Conservation (phyloP, 2,888 invertebrate genomes). For the Ptilodon capucinus region DNA sequence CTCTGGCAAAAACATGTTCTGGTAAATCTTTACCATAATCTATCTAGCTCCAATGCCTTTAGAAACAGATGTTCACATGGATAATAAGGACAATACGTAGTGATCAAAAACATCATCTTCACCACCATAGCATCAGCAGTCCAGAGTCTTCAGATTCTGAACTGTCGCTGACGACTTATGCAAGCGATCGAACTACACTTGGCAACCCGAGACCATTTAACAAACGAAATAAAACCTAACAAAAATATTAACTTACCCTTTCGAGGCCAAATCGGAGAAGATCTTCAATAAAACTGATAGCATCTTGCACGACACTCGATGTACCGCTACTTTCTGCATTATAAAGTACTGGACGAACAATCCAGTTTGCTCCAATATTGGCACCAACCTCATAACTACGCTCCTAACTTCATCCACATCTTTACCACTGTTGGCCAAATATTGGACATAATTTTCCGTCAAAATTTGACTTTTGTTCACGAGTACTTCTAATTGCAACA, state of each 20-base stretch:
- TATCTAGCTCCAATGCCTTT: no score
- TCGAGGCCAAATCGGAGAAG: constrained; percentile 91
- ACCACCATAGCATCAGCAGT: no score
- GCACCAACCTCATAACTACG: constrained; percentile 77
- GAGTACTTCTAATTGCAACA: constrained; percentile 80
- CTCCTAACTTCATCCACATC: constrained; percentile 49
- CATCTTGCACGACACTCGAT: constrained; percentile 92
- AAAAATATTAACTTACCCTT: constrained; percentile 83
- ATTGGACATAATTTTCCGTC: constrained; percentile 65
- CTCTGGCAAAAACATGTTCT: no score
- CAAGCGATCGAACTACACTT: no score
- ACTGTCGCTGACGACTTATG: no score
- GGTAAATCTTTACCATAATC: no score
- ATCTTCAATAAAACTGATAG: constrained; percentile 91
- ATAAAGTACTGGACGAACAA: constrained; percentile 90
- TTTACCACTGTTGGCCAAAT: constrained; percentile 46
- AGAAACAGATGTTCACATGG: no score
- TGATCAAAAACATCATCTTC: no score
- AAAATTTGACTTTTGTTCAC: constrained; percentile 66
- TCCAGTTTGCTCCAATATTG: constrained; percentile 90
- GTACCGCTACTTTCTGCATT: constrained; percentile 89
- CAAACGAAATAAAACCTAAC: no score
- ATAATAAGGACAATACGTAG: no score
- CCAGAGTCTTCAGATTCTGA: no score
- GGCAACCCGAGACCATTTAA: no score